Evolutionary conservation across 2,113 vertebrate species (phyloP), one percentile per base, ranked within the genome.

Genomic region (Progne subis): DNA sequence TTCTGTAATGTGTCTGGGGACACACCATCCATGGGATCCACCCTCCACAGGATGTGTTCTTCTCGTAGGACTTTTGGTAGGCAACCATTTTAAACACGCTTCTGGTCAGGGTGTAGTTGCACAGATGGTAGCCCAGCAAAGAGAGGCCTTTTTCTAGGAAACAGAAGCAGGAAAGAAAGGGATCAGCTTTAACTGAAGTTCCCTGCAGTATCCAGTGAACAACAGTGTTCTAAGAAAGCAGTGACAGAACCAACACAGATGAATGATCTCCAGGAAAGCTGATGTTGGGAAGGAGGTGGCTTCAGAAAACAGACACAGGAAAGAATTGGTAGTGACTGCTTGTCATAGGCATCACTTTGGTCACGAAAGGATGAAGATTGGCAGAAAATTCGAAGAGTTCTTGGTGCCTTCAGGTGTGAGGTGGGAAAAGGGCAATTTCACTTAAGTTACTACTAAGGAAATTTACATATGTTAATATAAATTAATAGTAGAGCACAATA

Each of bases 1-100:
- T 98, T 91, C 80, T 97, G 82, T 98, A 98, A 14, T 78, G 80
- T 0, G 95, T 98, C 78, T 95, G 97, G n/a, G 98, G 95, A 77
- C 99, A 99, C 43, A 95, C 84, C 92, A 93, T 98, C 98, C 98
- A 98, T 0, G 97, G 98, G 47, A 99, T 96, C 99, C 99, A 99
- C 18, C 98, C 98, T 0, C 98, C 98, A 39, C 99, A 99, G 28
- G 95, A 85, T 8, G 80, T 86, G 8, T 49, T 96, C 82, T 94
- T 97, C 29, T 95, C 94, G 8, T 96, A 98, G 5, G 98, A 96
- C 13, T 95, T 96, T 41, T 92, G 94, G 49, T 98, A 97, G 12
- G 97, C 81, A 83, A 98, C 95, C 88, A 97, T 78, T 86, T 93
- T 97, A 71, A 89, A 96, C 78, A 98, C 95, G 1, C 15, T 97